Evolutionary conservation across 2,888 invertebrate species (phyloP), one percentile per base, ranked within the genome.

Genomic region (Drosophila diplacantha): DNA sequence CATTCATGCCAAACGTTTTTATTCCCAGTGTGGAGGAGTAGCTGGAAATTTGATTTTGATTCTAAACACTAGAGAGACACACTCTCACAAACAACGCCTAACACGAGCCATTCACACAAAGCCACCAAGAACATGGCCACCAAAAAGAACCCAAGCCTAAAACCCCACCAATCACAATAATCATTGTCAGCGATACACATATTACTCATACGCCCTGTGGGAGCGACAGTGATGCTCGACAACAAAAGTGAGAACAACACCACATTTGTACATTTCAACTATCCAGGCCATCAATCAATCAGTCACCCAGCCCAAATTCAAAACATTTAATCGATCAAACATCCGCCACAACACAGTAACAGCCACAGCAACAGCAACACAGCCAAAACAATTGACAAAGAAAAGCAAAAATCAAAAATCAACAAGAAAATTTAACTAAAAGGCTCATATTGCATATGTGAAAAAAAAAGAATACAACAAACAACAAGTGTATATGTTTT

Each of bases 31-130:
- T 56, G 56, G 38, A 70, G 69, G 64, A 60, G 50, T 69, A 73
- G 72, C 74, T 71, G 87, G 87, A 86, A 86, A 87, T 86, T 86
- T 86, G 84, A 84, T 86, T 85, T 86, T 87, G 87, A 84, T 87
- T 84, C 78, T 43, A 50, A 16, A 53, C 34, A 34, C 24, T 37
- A 38, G 41, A 61, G 38, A 73, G 35, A 75, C 60, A 63, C 46
- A 41, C 46, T 14, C 44, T 24, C 24, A n/a, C 41, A 16, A 22
- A 14, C 24, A 41, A 9, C 16, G 39, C 38, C 60, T 55, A 69
- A 69, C 54, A 65, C 44, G 56, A 59, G 65, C 50, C 58, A 68
- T 60, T 31, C 41, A 61, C 31, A 63, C 18, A 80, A 75, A 73
- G 71, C 69, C 74, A 51, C 50, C 55, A 55, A 70, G 49, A 79